Evolutionary conservation across 2,797 vertebrate species (phyloP).

Genomic region (Trachurus trachurus): DNA sequence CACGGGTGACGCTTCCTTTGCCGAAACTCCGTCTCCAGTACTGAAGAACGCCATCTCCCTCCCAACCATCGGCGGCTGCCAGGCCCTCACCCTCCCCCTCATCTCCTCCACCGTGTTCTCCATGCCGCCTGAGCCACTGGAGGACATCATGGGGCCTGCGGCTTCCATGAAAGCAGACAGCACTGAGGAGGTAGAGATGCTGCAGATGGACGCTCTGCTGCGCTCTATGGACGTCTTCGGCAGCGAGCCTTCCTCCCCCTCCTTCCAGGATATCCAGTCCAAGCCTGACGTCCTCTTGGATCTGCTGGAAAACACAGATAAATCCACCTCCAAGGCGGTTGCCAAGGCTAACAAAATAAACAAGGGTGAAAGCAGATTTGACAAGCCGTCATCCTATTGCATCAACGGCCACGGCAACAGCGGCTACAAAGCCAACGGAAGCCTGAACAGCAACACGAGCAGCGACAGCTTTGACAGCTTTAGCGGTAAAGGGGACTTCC

Average conservation of each 20-base stretch:
- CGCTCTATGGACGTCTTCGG: slow-evolving; percentile 91
- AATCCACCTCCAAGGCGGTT: slow-evolving; percentile 79
- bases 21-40: slow-evolving; percentile 96
- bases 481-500: slow-evolving; percentile 67
- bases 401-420: slow-evolving; percentile 85
- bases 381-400: slow-evolving; percentile 83
- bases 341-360: slow-evolving; percentile 84
- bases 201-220: slow-evolving; percentile 89
- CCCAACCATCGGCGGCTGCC: slow-evolving; percentile 95
- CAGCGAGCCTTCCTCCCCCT: slow-evolving; percentile 86
- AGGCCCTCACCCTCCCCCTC: slow-evolving; percentile 94
- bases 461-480: slow-evolving; percentile 78
- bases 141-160: slow-evolving; percentile 70
- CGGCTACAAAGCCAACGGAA: slow-evolving; percentile 75
- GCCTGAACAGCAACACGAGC: slow-evolving; percentile 78
- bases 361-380: slow-evolving; percentile 85
- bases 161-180: slow-evolving; percentile 79
- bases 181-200: slow-evolving; percentile 88
- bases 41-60: slow-evolving; percentile 99
- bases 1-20: slow-evolving; percentile 92
- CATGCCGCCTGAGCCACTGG: slow-evolving; percentile 88
- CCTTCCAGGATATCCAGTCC: slow-evolving; percentile 62
- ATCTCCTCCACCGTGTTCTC: slow-evolving; percentile 91
- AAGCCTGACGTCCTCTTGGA: slow-evolving; percentile 89
- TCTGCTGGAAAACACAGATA: slow-evolving; percentile 87